Evolutionary conservation across 2,113 vertebrate genomes (phyloP).

Genomic region (Myotis brandtii): DNA sequence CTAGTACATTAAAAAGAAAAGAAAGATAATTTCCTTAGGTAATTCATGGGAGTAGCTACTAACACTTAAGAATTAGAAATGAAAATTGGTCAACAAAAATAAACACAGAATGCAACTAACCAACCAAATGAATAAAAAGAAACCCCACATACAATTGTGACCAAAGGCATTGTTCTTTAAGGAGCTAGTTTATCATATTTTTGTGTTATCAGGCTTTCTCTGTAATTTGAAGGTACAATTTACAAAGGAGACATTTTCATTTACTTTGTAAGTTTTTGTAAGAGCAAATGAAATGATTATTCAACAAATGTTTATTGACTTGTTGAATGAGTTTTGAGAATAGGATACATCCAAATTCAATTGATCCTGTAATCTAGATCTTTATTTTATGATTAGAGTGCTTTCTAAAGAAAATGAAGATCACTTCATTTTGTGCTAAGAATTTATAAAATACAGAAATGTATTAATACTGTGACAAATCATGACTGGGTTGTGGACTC

Average conservation of each 20-base stretch:
- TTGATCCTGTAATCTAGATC: background rate
- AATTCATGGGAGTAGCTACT: background rate
- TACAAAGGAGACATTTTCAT: constrained; percentile 7
- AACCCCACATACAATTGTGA: background rate
- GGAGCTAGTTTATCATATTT: background rate
- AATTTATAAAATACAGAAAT: background rate
- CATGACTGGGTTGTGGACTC: no score
- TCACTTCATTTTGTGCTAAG: background rate
- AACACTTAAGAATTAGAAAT: background rate
- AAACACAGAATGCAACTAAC: background rate
- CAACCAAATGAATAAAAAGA: background rate
- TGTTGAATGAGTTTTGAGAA: background rate
- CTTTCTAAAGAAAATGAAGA: constrained; percentile 4
- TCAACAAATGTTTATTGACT: background rate
- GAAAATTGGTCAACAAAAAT: background rate
- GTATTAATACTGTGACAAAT: background rate
- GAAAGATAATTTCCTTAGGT: background rate
- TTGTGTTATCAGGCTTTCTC: background rate
- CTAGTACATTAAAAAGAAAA: background rate
- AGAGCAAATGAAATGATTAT: constrained; percentile 5
- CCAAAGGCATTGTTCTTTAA: background rate
- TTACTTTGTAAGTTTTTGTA: constrained; percentile 3
- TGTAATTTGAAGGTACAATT: background rate
- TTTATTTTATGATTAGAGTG: background rate
- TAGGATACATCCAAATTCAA: background rate